These are phyloP conservation scores for Caenorhabditis brenneri DNA, from an alignment of 1,140 invertebrate genomes.

Conservation along the genomic window DNA sequence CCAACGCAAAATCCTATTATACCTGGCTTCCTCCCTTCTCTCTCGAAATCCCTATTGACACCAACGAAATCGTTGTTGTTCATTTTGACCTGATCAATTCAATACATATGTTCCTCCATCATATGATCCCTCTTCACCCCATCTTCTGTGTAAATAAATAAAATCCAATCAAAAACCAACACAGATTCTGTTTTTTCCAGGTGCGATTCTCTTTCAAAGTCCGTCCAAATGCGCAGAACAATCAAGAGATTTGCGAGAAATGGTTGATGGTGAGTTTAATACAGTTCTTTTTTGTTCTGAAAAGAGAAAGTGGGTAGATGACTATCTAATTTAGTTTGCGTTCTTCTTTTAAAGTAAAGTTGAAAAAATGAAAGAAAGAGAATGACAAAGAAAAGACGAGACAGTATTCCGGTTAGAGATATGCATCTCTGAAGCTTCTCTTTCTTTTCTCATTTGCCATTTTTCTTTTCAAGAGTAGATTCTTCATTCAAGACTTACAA, in stretches of 20 bases:
- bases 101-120: constrained; percentile 37
- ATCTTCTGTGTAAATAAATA: too few species aligned
- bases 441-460: not conserved
- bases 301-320: not conserved
- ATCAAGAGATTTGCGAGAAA: constrained; percentile 37
- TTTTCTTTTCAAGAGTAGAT: not conserved
- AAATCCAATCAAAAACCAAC: too few species aligned
- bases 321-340: not conserved
- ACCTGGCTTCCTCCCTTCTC: not conserved
- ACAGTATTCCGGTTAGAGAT: constrained; percentile 24
- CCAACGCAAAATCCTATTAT: not conserved
- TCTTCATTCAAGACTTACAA: not conserved
- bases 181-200: constrained; percentile 47
- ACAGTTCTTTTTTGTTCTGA: not conserved
- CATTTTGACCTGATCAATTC: not conserved
- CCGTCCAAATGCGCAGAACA: constrained; percentile 28
- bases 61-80: constrained; percentile 33
- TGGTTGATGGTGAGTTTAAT: not conserved
- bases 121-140: constrained; percentile 63
- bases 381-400: not conserved
- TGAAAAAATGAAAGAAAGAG: not conserved
- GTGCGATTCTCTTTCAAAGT: constrained; percentile 54
- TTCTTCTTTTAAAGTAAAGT: not conserved
- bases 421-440: not conserved
- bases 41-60: not conserved